A percentile compares a stretch with the other conserved stretches of the same genome.
Evolutionary conservation across 2,888 invertebrate genomes (phyloP).

Genomic region (Halocaridina rubra): DNA sequence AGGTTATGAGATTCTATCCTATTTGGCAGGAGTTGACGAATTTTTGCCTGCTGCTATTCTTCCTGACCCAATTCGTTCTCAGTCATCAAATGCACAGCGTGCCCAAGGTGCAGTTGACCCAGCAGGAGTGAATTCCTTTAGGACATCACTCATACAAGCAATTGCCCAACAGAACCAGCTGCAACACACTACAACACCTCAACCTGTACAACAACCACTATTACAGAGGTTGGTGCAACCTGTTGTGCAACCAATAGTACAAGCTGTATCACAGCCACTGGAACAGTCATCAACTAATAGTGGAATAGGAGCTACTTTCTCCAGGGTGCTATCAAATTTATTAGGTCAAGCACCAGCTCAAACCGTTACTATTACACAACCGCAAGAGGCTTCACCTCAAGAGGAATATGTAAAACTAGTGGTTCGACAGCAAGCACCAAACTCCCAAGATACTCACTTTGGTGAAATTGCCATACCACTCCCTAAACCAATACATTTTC

Average conservation of each 20-base stretch:
- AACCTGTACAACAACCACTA: neutral
- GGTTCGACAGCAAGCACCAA: conserved; percentile 4
- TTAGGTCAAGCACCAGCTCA: neutral
- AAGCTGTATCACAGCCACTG: neutral
- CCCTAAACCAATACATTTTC: conserved; percentile 53
- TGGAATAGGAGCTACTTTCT: conserved; percentile 17
- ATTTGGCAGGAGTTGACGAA: neutral
- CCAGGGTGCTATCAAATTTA: conserved; percentile 29
- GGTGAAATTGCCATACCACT: conserved; percentile 38
- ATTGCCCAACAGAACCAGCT: neutral
- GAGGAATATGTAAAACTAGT: conserved; percentile 16
- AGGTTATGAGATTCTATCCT: conserved; percentile 14
- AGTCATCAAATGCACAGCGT: too few relatives aligned
- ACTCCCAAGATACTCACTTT: neutral
- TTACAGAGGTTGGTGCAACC: neutral
- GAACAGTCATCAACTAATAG: neutral
- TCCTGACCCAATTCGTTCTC: neutral
- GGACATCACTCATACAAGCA: neutral
- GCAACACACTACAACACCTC: neutral
- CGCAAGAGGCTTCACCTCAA: neutral
- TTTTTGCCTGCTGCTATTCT: neutral
- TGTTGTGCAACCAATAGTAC: neutral
- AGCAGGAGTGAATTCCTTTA: neutral
- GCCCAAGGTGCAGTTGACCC: neutral
- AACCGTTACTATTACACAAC: neutral